Evolutionary conservation across 2,797 vertebrate species (phyloP).

Genomic region (Tangara arthus): DNA sequence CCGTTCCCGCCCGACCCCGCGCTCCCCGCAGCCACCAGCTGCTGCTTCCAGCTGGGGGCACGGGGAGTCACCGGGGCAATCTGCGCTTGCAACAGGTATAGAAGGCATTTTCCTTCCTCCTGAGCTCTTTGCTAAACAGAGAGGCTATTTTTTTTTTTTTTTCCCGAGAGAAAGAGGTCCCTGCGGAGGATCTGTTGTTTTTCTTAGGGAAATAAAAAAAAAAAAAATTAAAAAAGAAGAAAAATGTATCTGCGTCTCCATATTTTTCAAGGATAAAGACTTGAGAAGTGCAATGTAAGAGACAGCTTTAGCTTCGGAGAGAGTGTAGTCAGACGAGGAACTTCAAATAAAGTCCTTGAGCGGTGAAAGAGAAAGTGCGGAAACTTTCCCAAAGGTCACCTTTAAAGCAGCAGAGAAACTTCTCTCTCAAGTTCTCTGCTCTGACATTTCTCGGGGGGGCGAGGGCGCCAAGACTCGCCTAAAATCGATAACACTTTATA

Average conservation of each 20-base stretch:
- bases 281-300: neutral
- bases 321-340: neutral
- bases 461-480: neutral
- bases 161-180: neutral
- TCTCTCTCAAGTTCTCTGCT: neutral
- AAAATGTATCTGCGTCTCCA: neutral
- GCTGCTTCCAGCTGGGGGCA: neutral
- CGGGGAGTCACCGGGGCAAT: neutral
- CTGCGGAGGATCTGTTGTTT: neutral
- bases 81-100: neutral
- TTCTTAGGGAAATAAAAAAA: neutral
- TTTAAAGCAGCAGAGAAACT: neutral
- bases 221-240: neutral
- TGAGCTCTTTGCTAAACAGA: neutral
- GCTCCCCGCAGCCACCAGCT: neutral
- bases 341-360: conserved; percentile 15
- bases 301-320: neutral
- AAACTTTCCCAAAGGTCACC: conserved; percentile 48
- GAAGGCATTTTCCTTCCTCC: neutral
- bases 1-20: neutral
- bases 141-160: neutral
- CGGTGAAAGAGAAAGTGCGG: neutral
- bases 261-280: neutral
- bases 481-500: neutral
- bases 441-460: neutral